Evolutionary conservation across 1,140 invertebrate genomes (phyloP).

Genomic region (Drosophila rhopaloa): DNA sequence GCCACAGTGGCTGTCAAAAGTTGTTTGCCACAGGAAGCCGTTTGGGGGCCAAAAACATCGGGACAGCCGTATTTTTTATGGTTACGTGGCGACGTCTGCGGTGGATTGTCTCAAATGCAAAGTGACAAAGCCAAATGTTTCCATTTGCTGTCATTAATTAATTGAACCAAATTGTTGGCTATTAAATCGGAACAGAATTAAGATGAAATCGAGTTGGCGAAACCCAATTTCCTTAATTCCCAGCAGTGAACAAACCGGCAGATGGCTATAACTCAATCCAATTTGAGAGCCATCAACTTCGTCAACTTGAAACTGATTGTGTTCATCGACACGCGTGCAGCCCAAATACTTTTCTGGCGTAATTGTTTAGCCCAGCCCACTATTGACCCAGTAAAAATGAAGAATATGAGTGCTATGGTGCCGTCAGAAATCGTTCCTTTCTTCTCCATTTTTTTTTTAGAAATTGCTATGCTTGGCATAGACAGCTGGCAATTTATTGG

Average conservation of each 20-base stretch:
- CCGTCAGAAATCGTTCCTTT: constrained; percentile 24
- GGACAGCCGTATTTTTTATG: constrained; percentile 37
- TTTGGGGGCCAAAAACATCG: constrained; percentile 1
- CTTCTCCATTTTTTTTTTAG: constrained; percentile 1
- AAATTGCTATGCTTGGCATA: constrained; percentile 35
- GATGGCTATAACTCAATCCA: neutral
- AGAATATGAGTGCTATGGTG: constrained; percentile 11
- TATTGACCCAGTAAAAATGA: constrained; percentile 26
- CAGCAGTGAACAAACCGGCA: neutral
- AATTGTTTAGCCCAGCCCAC: constrained; percentile 16
- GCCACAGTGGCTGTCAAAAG: constrained; percentile 64
- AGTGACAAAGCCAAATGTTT: constrained; percentile 43
- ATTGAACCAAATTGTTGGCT: constrained; percentile 22
- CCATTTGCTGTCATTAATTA: constrained; percentile 35
- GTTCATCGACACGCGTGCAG: constrained; percentile 8
- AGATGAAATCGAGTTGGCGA: neutral
- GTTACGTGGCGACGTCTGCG: constrained; percentile 16
- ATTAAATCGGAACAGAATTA: constrained; percentile 12
- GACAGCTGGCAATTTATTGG: constrained; percentile 46
- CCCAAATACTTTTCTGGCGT: constrained; percentile 3
- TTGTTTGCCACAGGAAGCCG: constrained; percentile 71
- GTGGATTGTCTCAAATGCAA: constrained; percentile 61
- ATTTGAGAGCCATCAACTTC: constrained; percentile 9
- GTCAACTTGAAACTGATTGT: constrained; percentile 18
- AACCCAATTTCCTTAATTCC: neutral